Evolutionary conservation across 1,140 invertebrate species (phyloP).

Genomic region (Dryas iulia): DNA sequence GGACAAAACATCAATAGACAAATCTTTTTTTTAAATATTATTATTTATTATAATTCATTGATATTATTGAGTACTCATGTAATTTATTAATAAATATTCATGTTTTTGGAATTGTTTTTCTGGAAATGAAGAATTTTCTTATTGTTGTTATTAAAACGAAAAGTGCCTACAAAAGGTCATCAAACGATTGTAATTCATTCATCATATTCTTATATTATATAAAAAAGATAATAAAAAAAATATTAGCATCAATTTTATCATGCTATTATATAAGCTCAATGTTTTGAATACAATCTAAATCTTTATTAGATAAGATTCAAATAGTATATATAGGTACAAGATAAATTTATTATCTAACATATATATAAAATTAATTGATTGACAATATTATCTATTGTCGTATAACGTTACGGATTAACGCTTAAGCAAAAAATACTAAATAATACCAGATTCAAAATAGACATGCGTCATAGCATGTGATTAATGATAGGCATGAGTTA

Average conservation of each 20-base stretch:
- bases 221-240: not conserved
- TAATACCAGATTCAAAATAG: no score
- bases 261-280: not conserved
- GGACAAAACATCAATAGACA: no score
- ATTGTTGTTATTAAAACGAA: no score
- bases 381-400: not conserved
- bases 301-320: not conserved
- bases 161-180: no score
- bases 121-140: no score
- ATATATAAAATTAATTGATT: not conserved
- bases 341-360: not conserved
- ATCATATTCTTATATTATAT: no score
- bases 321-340: no score
- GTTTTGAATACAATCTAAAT: not conserved
- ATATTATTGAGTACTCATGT: no score
- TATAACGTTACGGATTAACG: not conserved
- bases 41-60: no score
- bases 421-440: not conserved
- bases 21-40: no score
- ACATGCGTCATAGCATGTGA: not conserved
- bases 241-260: not conserved
- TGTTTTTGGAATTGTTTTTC: no score
- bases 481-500: not conserved
- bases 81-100: no score
- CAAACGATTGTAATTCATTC: not conserved